Conservation (phyloP, 2,888 invertebrate species). For the Epistrophella euchroma region DNA sequence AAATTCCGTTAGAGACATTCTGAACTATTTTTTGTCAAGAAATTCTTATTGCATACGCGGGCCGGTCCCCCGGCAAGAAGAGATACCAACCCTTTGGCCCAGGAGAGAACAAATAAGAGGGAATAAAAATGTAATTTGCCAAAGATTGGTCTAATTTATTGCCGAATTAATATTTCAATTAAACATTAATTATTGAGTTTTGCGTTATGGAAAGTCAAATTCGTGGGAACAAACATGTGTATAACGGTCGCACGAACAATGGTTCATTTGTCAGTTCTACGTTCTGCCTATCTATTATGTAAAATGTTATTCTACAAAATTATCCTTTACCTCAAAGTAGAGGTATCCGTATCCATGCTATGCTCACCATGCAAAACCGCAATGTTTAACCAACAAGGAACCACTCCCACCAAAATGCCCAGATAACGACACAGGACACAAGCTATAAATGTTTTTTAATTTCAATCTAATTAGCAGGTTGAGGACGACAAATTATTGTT, state of each 20-base stretch:
- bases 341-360: background rate
- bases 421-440: constrained; percentile 48
- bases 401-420: constrained; percentile 56
- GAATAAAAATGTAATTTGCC: constrained; percentile 57
- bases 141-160: constrained; percentile 73
- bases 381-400: constrained; percentile 72
- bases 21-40: constrained; percentile 48
- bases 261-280: constrained; percentile 23
- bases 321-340: background rate
- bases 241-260: constrained; percentile 24
- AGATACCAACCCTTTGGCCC: background rate
- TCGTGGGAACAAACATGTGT: constrained; percentile 27
- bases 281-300: background rate
- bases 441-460: constrained; percentile 73
- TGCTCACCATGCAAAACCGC: constrained; percentile 43
- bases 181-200: constrained; percentile 68
- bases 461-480: constrained; percentile 73
- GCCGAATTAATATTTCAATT: constrained; percentile 73
- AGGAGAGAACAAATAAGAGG: constrained; percentile 7
- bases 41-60: constrained; percentile 37
- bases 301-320: background rate
- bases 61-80: background rate
- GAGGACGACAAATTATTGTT: constrained; percentile 72
- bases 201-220: constrained; percentile 27
- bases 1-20: constrained; percentile 61